Percentiles rank a stretch among this genome's conserved stretches.
Evolutionary conservation across 2,113 vertebrate species (phyloP).

Genomic region (Anas platyrhynchos): DNA sequence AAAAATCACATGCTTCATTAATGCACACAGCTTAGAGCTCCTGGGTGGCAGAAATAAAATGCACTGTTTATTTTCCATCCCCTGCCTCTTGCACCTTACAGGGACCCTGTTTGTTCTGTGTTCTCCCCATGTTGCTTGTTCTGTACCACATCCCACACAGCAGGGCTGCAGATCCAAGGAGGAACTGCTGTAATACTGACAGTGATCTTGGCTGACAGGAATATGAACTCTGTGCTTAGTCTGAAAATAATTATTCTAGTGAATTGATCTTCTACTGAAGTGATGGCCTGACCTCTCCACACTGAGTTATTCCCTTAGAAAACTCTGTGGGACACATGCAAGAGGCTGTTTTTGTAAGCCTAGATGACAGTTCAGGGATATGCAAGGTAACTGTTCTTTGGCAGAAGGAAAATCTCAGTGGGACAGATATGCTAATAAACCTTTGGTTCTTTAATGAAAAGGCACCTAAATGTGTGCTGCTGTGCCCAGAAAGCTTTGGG

Average conservation of each 20-base stretch:
- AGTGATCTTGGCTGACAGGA: not conserved
- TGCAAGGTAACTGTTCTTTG: not conserved
- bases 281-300: not conserved
- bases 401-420: not conserved
- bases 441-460: conserved; percentile 28
- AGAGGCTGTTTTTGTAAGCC: not conserved
- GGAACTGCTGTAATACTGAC: conserved; percentile 1
- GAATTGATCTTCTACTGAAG: conserved; percentile 15
- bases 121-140: not conserved
- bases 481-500: not conserved
- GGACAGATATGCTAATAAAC: not conserved
- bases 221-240: conserved; percentile 11
- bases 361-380: conserved; percentile 26
- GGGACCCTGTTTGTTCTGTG: not conserved
- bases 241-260: conserved; percentile 33
- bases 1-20: conserved; percentile 10
- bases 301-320: not conserved
- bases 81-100: not conserved
- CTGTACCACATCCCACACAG: not conserved
- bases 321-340: accelerated
- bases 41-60: not conserved
- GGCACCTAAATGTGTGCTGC: not conserved
- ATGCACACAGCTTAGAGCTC: not conserved
- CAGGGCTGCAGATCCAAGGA: not conserved
- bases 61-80: not conserved